These are phyloP conservation scores for Megamerina dolium DNA, from an alignment of 2,888 invertebrate genomes.

Conservation along the genomic window DNA sequence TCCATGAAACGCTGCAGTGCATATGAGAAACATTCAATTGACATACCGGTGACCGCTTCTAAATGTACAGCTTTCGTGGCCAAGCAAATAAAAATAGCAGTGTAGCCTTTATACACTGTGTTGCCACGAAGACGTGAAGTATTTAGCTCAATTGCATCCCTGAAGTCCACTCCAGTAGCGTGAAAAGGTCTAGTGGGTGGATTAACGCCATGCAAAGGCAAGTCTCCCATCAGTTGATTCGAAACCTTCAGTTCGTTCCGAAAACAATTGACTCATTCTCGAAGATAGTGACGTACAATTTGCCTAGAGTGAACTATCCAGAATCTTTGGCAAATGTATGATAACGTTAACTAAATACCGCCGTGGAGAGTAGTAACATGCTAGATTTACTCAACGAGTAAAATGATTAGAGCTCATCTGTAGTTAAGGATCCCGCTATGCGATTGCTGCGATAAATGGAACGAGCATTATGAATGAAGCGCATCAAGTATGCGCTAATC, in stretches of 20 bases:
- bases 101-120: slow-evolving; percentile 14
- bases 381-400: no score
- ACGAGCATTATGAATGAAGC: no score
- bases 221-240: slow-evolving; percentile 15
- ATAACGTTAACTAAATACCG: slow-evolving; percentile 6
- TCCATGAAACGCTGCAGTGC: no score
- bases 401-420: no score
- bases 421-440: no score
- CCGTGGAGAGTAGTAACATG: slow-evolving; percentile 9
- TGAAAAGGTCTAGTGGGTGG: no score
- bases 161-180: slow-evolving; percentile 14
- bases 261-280: slow-evolving; percentile 11
- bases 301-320: slow-evolving; percentile 6
- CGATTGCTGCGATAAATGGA: no score
- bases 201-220: slow-evolving; percentile 9
- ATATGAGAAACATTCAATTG: no score
- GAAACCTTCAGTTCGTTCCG: slow-evolving; percentile 6
- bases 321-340: slow-evolving; percentile 3
- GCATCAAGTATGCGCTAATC: no score
- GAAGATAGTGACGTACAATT: neutral
- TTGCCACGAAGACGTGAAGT: slow-evolving; percentile 9
- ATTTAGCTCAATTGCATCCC: slow-evolving; percentile 11
- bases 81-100: no score
- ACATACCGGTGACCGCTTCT: no score
- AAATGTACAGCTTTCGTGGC: no score